phyloP scores from a whole-genome alignment of 1,140 invertebrate genomes.

The Rhizoglyphus robini region DNA sequence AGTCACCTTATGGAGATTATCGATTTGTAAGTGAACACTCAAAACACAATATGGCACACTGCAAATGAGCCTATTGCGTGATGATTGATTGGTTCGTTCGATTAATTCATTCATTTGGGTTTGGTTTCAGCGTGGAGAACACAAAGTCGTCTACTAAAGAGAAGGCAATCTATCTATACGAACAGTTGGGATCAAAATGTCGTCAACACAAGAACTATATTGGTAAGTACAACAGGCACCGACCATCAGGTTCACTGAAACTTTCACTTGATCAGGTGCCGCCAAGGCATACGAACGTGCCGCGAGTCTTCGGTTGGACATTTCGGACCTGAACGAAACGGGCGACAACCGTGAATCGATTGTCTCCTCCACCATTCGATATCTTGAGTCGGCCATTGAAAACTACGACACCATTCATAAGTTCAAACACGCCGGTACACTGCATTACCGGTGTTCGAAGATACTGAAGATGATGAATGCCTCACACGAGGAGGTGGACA shows the following conservation, averaged over 20 bases:
- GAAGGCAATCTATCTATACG: slow-evolving; percentile 18
- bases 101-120: background rate
- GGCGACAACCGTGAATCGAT: background rate
- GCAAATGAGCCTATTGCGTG: too few species aligned
- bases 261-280: slow-evolving; percentile 8
- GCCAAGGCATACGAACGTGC: slow-evolving; percentile 19
- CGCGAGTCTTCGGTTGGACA: slow-evolving; percentile 5
- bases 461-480: slow-evolving; percentile 10
- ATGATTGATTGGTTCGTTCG: too few species aligned
- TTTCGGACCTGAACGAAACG: background rate
- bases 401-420: slow-evolving; percentile 19
- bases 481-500: slow-evolving; percentile 8
- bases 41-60: background rate
- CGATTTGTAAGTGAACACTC: slow-evolving; percentile 6
- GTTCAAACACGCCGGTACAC: slow-evolving; percentile 16
- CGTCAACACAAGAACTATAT: slow-evolving; percentile 17
- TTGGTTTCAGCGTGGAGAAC: background rate
- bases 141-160: slow-evolving; percentile 4
- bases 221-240: background rate
- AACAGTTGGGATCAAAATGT: slow-evolving; percentile 15
- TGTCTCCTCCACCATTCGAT: background rate
- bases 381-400: slow-evolving; percentile 11
- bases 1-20: slow-evolving; percentile 1
- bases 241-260: background rate
- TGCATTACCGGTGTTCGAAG: slow-evolving; percentile 11